Evolutionary conservation across 2,888 invertebrate species (phyloP), one percentile per base, ranked within the genome.

Genomic region (Trilocha varians): DNA sequence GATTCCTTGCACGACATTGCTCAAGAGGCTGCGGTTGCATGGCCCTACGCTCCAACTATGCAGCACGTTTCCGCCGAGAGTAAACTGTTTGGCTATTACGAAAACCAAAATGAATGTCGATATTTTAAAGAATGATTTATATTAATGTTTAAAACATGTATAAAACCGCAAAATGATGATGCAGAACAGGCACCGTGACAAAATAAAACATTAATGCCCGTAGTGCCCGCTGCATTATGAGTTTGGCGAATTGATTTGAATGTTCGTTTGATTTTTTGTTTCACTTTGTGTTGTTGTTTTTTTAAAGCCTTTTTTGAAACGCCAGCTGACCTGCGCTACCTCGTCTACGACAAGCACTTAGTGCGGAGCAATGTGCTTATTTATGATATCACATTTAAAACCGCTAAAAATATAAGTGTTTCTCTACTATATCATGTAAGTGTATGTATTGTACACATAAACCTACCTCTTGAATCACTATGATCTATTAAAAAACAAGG

Each of bases 101-200:
- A 38, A 53, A 53, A 57, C 53, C 51, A 48, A 52, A 16, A 38
- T 38, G 42, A 38, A 38, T 42, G 63, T 63, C 67, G 54, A 62
- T 62, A 62, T 57, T 53, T 65, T 67, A 68, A 70, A 70, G 57
- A 60, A 53, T 43, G 51, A 61, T 65, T 77, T 77, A 70, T 63
- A 63, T 62, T 70, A 73, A 76, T 56, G 53, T 51, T 60, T 60
- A 64, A 72, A 76, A 70, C 62, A 66, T 54, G 66, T 69, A 77
- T 69, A 75, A 66, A 69, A 67, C 62, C 61, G 57, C 66, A 59
- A 49, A 62, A 57, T 61, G 66, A 67, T 65, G 59, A 55, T 46
- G 58, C 67, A 69, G 65, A 71, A 75, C 72, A 64, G 51, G 41
- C 48, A 49, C 50, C 65, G 62, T 60, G 25, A 25, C 63, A 63